A percentile compares a stretch with the other conserved stretches of the same genome.
Evolutionary conservation across 2,888 invertebrate genomes (phyloP).

Genomic region (Andrena minutula): DNA sequence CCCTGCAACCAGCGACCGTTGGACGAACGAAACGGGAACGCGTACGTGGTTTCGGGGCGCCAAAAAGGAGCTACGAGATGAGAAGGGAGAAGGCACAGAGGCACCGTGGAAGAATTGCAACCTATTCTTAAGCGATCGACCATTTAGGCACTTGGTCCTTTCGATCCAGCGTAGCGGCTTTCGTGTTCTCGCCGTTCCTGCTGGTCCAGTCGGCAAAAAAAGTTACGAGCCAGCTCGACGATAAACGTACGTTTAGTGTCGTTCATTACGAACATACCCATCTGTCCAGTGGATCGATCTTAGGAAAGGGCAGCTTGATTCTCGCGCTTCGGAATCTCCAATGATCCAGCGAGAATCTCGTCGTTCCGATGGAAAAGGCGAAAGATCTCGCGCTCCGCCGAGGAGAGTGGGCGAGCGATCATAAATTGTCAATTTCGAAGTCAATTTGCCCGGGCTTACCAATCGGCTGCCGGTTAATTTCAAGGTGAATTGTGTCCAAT

Average conservation of each 20-base stretch:
- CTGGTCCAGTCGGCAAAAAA: constrained; percentile 36
- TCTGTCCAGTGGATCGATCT: not conserved
- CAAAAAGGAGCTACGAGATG: constrained; percentile 18
- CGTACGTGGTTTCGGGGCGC: constrained; percentile 18
- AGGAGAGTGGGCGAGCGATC: constrained; percentile 71
- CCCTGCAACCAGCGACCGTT: constrained; percentile 60
- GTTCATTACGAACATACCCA: constrained; percentile 1
- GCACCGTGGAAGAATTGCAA: constrained; percentile 51
- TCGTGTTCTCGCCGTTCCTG: constrained; percentile 25
- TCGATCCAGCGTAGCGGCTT: constrained; percentile 24
- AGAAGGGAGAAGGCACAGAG: constrained; percentile 11
- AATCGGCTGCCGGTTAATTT: constrained; percentile 85
- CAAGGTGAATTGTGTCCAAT: constrained; percentile 86
- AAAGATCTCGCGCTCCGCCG: constrained; percentile 37
- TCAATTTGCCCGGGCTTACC: constrained; percentile 85
- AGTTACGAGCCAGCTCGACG: constrained; percentile 17
- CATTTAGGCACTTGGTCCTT: constrained; percentile 57
- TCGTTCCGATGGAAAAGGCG: not conserved
- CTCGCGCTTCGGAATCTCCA: not conserved
- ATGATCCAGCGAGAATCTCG: not conserved
- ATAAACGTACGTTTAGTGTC: constrained; percentile 44
- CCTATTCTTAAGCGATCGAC: constrained; percentile 60
- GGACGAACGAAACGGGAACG: constrained; percentile 14
- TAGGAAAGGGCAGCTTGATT: not conserved
- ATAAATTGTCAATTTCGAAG: constrained; percentile 85